A percentile compares a stretch with the other conserved stretches of the same genome.
Evolutionary conservation across 2,888 invertebrate species (phyloP).

Genomic region (Leistus spinibarbis): DNA sequence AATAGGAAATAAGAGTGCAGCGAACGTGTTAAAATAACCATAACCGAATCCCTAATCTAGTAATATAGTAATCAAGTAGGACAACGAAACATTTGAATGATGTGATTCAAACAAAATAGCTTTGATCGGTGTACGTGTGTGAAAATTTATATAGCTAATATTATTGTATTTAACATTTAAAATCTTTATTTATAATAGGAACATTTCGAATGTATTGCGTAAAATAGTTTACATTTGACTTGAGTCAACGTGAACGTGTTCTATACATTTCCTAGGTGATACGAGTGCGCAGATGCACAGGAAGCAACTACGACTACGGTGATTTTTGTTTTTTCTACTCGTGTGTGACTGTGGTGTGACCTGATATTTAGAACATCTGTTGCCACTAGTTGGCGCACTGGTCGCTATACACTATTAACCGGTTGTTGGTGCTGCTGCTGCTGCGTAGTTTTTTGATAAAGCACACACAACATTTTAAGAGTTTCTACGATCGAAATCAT

Average conservation of each 20-base stretch:
- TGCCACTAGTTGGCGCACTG: slow-evolving; percentile 13
- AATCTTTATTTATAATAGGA: not conserved
- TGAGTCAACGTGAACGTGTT: not conserved
- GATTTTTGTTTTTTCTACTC: not conserved
- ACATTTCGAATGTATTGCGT: not conserved
- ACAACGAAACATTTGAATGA: not conserved
- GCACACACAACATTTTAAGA: not conserved
- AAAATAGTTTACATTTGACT: not conserved
- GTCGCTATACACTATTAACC: not conserved
- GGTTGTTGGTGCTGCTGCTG: slow-evolving; percentile 17
- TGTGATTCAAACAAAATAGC: not conserved
- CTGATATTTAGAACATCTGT: not conserved
- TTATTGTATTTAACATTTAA: not conserved
- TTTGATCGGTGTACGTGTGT: slow-evolving; percentile 1
- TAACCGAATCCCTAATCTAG: not conserved
- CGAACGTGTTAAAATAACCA: too few species aligned
- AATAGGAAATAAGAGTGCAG: not conserved
- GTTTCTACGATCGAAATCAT: slow-evolving; percentile 6
- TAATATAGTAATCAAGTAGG: not conserved
- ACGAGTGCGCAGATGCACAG: not conserved
- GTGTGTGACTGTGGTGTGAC: not conserved
- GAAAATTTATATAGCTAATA: too few species aligned
- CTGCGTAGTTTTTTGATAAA: not conserved
- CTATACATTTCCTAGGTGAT: too few species aligned
- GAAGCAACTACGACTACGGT: not conserved